Evolutionary conservation across 2,797 vertebrate genomes (phyloP), one percentile per base, ranked within the genome.

Genomic region (Myotis daubentonii): DNA sequence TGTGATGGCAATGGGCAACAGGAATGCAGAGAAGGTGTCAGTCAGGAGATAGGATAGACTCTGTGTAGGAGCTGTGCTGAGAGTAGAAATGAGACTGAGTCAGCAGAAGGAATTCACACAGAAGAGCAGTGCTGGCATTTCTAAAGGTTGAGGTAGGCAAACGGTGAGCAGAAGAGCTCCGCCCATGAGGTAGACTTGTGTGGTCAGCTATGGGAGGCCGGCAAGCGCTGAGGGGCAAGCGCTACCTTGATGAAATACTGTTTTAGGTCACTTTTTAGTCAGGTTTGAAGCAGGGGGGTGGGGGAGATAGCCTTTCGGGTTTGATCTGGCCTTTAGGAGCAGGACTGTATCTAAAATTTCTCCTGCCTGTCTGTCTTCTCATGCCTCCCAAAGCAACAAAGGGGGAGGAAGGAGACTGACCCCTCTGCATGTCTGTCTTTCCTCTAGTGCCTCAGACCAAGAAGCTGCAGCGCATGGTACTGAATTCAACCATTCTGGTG

Each of bases 361-460:
- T 90, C 30, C 76, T 38, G 20, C 15, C 22, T 23, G 25, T 22
- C 25, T 66, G 9, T 72, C n/a, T 16, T 62, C 49, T 28, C 19
- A 7, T n/a, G 4, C 57, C 13, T 72, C 17, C 23, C 17, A 8
- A 10, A n/a, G 44, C 30, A 49, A 10, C 51, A 71, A 44, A 33
- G 60, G 30, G 5, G 11, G 51, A 8, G 38, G 30, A 15, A 30
- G 25, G 49, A 44, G 19, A 44, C 55, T 76, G 53, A 87, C 9
- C 7, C 16, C 30, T 3, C 15, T 51, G 49, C 7, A 6, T 8
- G 19, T 76, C 41, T 74, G 1, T 90, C 22, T 91, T 76, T 91
- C 49, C 36, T 81, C 53, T 51, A 95, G 87, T 91, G 74, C n/a
- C 79, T 36, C 80, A 93, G 68, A 80, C n/a, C 23, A 38, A 87